Evolutionary conservation across 2,888 invertebrate species (phyloP), one percentile per base, ranked within the genome.

Genomic region (Chalcosyrphus nemorum): DNA sequence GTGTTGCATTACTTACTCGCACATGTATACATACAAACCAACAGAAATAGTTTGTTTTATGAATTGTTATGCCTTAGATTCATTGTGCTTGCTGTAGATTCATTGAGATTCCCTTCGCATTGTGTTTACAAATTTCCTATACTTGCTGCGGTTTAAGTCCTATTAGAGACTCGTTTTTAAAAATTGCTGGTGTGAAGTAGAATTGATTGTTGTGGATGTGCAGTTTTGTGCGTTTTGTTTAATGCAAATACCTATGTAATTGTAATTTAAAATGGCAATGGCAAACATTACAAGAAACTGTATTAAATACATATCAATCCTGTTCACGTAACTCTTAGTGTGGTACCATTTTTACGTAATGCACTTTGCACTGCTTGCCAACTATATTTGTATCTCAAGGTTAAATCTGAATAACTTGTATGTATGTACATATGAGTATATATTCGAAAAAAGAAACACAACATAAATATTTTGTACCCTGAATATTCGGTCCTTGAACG

Each of bases 31-130:
- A 27, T 27, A 27, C 27, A 27, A 4, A 15, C 13, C 24, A 24
- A 15, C n/a, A 75, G 38, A 47, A 61, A 66, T 38, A 43, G 21
- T 7, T 11, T 54, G 50, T 50, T 50, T 56, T 32, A n/a, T n/a
- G n/a, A n/a, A n/a, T 29, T 38, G 43, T 50, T 63, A 32, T 27
- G 29, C 54, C 72, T 47, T 32, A 43, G 63, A 50, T 52, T 77
- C 77, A 82, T 66, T 82, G 52, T 15, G 45, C 13, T 77, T 9
- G 54, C 45, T 38, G 54, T 15, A 70, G 21, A 29, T 45, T 82
- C 29, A 82, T 82, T 72, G 24, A 59, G 41, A 82, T 82, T 82
- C 81, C 45, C 24, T 54, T 29, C 77, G 54, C 77, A 54, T 61
- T 38, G 6, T 57, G n/a, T 1, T 13, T 45, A 15, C 65, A 50